Evolutionary conservation across 2,113 vertebrate genomes (phyloP), one percentile per base, ranked within the genome.

Genomic region (Willisornis vidua): DNA sequence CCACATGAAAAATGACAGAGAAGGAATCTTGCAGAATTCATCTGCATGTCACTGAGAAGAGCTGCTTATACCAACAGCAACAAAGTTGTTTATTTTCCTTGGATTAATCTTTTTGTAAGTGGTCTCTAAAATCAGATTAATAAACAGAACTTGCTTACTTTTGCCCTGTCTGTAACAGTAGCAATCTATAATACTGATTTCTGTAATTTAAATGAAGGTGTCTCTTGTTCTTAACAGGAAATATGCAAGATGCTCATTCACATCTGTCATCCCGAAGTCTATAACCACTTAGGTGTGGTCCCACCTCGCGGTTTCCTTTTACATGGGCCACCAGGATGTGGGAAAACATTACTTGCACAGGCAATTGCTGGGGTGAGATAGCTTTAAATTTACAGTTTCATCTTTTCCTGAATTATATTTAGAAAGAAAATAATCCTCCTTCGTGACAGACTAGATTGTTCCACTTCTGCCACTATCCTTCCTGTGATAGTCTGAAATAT

Each of bases 241-340:
- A 97, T 99, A 78, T 99, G 99, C 91, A 99, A 99, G 94, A 98
- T 99, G 97, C 98, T 99, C 49, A 97, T 99, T 51, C 99, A 99
- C 83, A 97, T 99, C 97, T 98, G 98, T 12, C 99, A 99, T 75
- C 99, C 99, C 0, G 99, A 99, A 92, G 98, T 99, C 25, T 99
- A 99, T 97, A 98, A 97, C 78, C 98, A 98, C 89, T 97, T 99
- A 33, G 99, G 99, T 0, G 98, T 99, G 70, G 97, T 98, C 29
- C 99, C 99, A 43, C 99, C 99, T 1, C 97, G 99, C 0, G 99
- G 99, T 11, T 99, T 99, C 86, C 99, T 99, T 20, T 97, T 99
- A 5, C 99, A 99, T 2, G 99, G 99, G 1, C 99, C 99, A 2
- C 99, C 99, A 1, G 99, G 99, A 37, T 99, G 99, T 90, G 99